Evolutionary conservation across 2,888 invertebrate genomes (phyloP), one percentile per base, ranked within the genome.

Genomic region (Pseudococcus jackbeardsleyi): DNA sequence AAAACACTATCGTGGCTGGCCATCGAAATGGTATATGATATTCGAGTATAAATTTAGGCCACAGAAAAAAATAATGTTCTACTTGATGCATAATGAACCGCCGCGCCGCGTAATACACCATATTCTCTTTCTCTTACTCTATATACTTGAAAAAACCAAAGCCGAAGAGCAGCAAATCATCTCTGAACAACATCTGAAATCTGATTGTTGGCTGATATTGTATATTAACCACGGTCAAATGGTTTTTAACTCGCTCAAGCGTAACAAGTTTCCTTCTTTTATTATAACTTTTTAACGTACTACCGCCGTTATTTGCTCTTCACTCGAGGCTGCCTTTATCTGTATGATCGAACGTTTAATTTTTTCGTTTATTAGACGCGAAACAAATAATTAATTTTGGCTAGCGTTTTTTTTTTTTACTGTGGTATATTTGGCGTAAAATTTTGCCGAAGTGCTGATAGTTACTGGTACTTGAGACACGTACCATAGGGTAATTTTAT

Each of bases 131-230:
- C 5, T 0, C 12, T 46, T 5, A 3, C 1, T 8, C 2, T 46
- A 46, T 5, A 0, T 12, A 46, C 46, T 46, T 46, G 46, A 46
- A 46, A 46, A 46, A 46, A 11, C 9, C 12, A 46, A 15, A 72
- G 22, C 8, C 15, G 72, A 72, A 72, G 15, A 59, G 26, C 72
- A 72, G 15, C 72, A 72, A 72, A 72, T 72, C 72, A 72, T 33
- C 26, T 72, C 72, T 22, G 22, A 72, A 72, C 26, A n/a, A 33
- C 72, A 72, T 72, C 26, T 72, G 15, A 72, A 72, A 72, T 72
- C 72, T 72, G 72, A 72, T 72, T 72, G 72, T 72, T 72, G 72
- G 72, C 72, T 72, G 72, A 72, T 72, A 72, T 59, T 46, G 46
- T 46, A 59, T 22, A 72, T 72, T 72, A 72, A 72, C 22, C 72